These are phyloP conservation scores for Phalacrocorax aristotelis DNA, from an alignment of 2,113 vertebrate species.

Conservation along the genomic window DNA sequence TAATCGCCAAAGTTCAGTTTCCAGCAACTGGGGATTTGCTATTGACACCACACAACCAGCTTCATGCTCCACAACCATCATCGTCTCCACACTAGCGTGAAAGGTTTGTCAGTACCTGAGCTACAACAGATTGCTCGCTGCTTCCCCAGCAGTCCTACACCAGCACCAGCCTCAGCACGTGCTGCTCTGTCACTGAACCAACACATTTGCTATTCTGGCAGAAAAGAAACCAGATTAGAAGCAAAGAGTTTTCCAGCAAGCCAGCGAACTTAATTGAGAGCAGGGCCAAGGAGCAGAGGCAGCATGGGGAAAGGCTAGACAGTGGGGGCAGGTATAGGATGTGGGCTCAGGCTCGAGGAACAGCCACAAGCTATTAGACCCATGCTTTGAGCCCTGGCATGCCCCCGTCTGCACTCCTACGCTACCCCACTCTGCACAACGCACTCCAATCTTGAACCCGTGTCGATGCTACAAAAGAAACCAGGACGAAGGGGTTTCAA, in stretches of 20 bases:
- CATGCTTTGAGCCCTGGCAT: neutral
- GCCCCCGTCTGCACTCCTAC: neutral
- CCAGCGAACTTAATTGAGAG: neutral
- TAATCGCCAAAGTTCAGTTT: neutral
- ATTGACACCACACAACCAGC: rapidly evolving
- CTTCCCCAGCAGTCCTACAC: neutral
- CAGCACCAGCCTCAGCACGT: neutral
- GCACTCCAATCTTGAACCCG: rapidly evolving
- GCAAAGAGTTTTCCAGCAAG: neutral
- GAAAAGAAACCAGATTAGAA: neutral
- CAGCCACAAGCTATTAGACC: neutral
- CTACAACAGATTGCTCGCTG: neutral
- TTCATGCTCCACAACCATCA: neutral
- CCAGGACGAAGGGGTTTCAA: neutral
- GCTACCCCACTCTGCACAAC: neutral
- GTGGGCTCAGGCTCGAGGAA: neutral
- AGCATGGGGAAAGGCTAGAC: neutral
- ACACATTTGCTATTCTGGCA: neutral
- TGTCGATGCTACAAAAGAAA: rapidly evolving
- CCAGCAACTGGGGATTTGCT: neutral
- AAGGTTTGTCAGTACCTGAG: neutral
- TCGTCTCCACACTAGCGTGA: neutral
- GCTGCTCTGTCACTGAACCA: neutral
- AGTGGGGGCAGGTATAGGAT: rapidly evolving
- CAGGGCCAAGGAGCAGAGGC: neutral